A percentile compares a stretch with the other conserved stretches of the same genome.
These are phyloP conservation scores for Botia almorhae DNA, from an alignment of 2,797 vertebrate genomes.

Conservation along the genomic window DNA sequence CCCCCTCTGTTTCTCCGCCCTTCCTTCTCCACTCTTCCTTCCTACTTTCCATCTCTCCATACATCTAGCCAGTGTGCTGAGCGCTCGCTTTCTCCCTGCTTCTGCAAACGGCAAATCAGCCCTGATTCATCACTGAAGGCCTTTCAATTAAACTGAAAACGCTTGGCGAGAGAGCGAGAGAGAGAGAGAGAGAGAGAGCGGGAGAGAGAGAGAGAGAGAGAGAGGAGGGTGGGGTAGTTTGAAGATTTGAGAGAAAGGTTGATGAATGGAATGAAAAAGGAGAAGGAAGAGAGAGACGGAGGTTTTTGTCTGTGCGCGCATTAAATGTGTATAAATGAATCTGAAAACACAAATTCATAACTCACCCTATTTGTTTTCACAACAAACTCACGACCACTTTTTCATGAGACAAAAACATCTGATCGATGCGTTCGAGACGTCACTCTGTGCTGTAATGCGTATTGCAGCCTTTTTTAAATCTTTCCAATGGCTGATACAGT, in stretches of 20 bases:
- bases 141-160: constrained; percentile 48
- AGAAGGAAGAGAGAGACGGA: too few species aligned
- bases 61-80: constrained; percentile 55
- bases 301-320: too few species aligned
- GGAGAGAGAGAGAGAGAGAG: neutral
- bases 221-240: neutral
- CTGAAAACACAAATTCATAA: neutral
- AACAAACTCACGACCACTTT: neutral
- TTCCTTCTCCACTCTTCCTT: neutral
- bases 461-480: neutral
- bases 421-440: neutral
- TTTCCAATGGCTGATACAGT: neutral
- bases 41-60: constrained; percentile 43
- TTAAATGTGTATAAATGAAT: neutral
- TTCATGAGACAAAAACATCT: neutral
- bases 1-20: constrained; percentile 35
- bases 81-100: constrained; percentile 38
- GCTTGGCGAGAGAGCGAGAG: neutral
- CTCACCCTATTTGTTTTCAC: too few species aligned
- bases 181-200: neutral
- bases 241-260: neutral
- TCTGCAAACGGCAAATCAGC: constrained; percentile 56
- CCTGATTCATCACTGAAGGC: constrained; percentile 59
- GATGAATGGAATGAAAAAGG: neutral
- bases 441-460: neutral